Percentiles rank a stretch among this genome's conserved stretches.
These are phyloP conservation scores for Podarcis siculus DNA, from an alignment of 2,797 vertebrate genomes.

Conservation along the genomic window DNA sequence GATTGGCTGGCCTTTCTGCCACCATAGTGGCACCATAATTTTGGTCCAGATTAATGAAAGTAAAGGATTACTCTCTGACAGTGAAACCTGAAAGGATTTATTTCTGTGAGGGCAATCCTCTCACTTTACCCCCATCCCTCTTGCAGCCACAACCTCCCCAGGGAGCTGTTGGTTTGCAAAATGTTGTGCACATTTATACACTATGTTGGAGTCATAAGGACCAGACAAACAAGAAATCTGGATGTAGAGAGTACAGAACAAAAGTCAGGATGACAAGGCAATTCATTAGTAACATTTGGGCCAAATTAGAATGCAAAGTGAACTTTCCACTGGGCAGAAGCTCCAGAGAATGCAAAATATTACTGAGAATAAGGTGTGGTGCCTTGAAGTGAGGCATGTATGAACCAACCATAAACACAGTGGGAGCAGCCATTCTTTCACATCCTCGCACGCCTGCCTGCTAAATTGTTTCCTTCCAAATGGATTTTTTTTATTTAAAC, in stretches of 20 bases:
- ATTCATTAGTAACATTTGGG: constrained; percentile 23
- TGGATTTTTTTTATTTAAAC: background rate
- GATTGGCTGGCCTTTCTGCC: too few species aligned
- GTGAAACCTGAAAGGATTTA: background rate
- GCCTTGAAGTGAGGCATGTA: constrained; percentile 1
- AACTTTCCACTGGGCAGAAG: constrained; percentile 16
- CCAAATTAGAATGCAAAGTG: constrained; percentile 25
- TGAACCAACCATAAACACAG: background rate
- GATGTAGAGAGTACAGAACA: constrained; percentile 13
- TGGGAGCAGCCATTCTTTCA: background rate
- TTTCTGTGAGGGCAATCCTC: background rate
- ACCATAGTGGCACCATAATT: too few species aligned
- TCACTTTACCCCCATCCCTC: background rate
- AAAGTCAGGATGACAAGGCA: background rate
- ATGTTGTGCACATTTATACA: background rate
- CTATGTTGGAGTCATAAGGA: background rate
- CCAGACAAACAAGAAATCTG: background rate
- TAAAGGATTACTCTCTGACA: too few species aligned
- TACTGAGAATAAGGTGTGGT: background rate
- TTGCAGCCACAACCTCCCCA: too few species aligned
- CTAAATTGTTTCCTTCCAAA: background rate
- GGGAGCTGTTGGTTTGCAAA: background rate
- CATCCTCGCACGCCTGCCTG: background rate
- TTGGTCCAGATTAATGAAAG: too few species aligned
- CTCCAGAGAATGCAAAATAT: background rate